These are phyloP conservation scores for Plusia festucae DNA, from an alignment of 2,888 invertebrate genomes.

Conservation along the genomic window DNA sequence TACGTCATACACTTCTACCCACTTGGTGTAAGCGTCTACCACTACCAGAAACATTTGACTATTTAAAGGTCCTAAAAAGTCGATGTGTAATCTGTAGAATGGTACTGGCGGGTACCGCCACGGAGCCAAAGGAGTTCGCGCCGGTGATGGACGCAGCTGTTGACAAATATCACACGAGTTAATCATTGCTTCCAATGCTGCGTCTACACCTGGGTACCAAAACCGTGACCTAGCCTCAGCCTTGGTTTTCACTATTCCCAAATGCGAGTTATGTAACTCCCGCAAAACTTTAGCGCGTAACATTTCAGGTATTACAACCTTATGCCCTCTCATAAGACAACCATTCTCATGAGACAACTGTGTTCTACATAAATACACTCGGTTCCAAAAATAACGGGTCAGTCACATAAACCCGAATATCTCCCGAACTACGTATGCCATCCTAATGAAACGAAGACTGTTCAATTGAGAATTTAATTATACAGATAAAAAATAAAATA, in stretches of 20 bases:
- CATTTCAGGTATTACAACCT: neutral
- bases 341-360: too few species aligned
- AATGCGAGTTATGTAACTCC: neutral
- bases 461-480: too few species aligned
- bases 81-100: constrained; percentile 7
- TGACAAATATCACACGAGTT: constrained; percentile 6
- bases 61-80: neutral
- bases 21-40: neutral
- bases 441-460: too few species aligned
- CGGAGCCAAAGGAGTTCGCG: neutral
- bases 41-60: neutral
- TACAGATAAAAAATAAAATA: too few species aligned
- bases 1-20: neutral
- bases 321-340: constrained; percentile 3
- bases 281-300: neutral
- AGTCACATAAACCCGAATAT: too few species aligned
- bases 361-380: too few species aligned
- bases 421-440: too few species aligned
- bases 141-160: constrained; percentile 14
- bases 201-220: constrained; percentile 21
- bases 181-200: constrained; percentile 11
- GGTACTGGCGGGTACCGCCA: neutral
- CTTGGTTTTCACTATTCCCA: constrained; percentile 5
- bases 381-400: too few species aligned
- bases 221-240: constrained; percentile 14